Base-by-base conservation (phyloP, 2,888 invertebrate species). In the Dinocampus coccinellae region DNA sequence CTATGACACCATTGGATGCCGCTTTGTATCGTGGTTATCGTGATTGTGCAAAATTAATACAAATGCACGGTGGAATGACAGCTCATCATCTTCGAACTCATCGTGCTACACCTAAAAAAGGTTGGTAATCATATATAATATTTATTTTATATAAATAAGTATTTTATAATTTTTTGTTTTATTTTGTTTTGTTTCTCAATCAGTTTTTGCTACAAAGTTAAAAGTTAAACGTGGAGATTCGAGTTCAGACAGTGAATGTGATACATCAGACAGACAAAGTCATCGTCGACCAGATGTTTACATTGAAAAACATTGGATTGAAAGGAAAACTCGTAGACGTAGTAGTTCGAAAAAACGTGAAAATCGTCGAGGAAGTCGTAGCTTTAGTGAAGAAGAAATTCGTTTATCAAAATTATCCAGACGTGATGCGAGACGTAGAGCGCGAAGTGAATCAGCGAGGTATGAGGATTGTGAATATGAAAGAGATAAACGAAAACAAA, bases 21-120 rank as follows among this genome's bases (percentile, higher is more conserved):
- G 97, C 98, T 0, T 90, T 97, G 4, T 93, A 93, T 80, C 92
- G 95, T 73, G 96, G 96, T 0, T 94, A 95, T 85, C 91, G 95
- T 69, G 95, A 97, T 1, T 96, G 96, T 65, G 98, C 97, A 33
- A 97, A 98, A 88, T 95, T 95, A 86, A 90, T 98, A 60, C 96
- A 97, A 87, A 92, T 96, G 83, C 95, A 97, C 81, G 97, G 97
- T 4, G 97, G 96, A 0, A 90, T 94, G 42, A 95, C 97, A 0
- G 94, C 96, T 3, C 85, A 86, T 26, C 83, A 84, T 42, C 69
- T 86, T 11, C 76, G 77, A 52, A 72, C 80, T 2, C 81, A 80
- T 36, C 83, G 80, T 65, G 78, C 70, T 42, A 78, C 76, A 10
- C 81, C 84, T 11, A 79, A 79, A 65, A 83, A 83, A 83, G 84